Conservation (phyloP, 1,140 invertebrate genomes). For the Dendrolimus kikuchii region DNA sequence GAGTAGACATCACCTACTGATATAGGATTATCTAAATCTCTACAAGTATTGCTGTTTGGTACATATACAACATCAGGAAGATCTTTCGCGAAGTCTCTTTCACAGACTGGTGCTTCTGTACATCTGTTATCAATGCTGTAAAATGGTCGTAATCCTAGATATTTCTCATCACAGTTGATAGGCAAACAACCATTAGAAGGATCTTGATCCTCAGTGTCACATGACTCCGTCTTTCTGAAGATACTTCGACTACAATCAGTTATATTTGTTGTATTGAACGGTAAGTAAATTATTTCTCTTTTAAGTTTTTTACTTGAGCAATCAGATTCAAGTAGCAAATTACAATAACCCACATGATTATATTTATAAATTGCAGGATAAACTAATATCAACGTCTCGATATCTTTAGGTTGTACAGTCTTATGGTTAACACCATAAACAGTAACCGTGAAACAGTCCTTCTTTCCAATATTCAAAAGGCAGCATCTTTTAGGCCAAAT, state of each 20-base stretch:
- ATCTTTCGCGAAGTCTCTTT: conserved; percentile 24
- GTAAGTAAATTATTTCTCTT: conserved; percentile 21
- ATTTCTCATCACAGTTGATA: conserved; percentile 44
- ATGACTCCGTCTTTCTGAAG: conserved; percentile 19
- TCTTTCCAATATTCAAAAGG: conserved; percentile 20
- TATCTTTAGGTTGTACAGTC: conserved; percentile 24
- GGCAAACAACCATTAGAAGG: conserved; percentile 33
- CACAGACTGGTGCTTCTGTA: conserved; percentile 23
- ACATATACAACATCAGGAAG: conserved; percentile 36
- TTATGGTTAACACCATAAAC: conserved; percentile 19
- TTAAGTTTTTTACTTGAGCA: conserved; percentile 19
- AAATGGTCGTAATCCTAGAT: conserved; percentile 30
- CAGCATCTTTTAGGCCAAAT: conserved; percentile 34
- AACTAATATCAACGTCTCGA: conserved; percentile 33
- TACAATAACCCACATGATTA: conserved; percentile 39
- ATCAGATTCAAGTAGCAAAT: conserved; percentile 29
- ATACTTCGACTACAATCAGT: conserved; percentile 19
- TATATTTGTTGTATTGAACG: conserved; percentile 38
- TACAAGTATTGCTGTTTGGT: conserved; percentile 40
- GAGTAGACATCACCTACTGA: conserved; percentile 39
- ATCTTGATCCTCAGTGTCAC: conserved; percentile 35
- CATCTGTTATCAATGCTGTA: conserved; percentile 32
- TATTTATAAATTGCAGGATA: conserved; percentile 33
- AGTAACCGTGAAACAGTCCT: conserved; percentile 26
- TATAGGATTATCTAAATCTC: conserved; percentile 35